These are phyloP conservation scores for Seriola dumerili DNA, from an alignment of 2,113 vertebrate genomes.

Conservation along the genomic window DNA sequence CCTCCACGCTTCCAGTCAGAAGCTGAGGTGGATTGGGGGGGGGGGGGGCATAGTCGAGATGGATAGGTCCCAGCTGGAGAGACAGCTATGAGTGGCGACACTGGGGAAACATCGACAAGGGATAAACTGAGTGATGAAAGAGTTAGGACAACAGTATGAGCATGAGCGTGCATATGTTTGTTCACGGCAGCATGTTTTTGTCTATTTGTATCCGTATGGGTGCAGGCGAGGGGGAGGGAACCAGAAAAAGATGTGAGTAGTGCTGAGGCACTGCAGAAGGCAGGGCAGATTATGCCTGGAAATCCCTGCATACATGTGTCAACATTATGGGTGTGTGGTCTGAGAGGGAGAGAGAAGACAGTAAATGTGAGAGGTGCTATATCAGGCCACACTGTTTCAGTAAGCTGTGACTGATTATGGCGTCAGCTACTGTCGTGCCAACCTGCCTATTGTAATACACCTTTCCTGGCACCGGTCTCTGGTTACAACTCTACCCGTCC, in stretches of 20 bases:
- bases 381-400: constrained; percentile 38
- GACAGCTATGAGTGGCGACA: constrained; percentile 23
- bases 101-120: constrained; percentile 14
- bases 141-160: background rate
- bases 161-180: constrained; percentile 28
- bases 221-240: background rate
- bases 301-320: constrained; percentile 59
- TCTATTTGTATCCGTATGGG: constrained; percentile 27
- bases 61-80: constrained; percentile 51
- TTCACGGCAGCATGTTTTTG: background rate
- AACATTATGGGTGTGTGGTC: constrained; percentile 43
- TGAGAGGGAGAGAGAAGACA: constrained; percentile 14
- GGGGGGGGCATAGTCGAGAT: constrained; percentile 31
- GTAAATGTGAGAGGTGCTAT: constrained; percentile 30
- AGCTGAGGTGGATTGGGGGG: constrained; percentile 52
- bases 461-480: constrained; percentile 58
- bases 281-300: constrained; percentile 58
- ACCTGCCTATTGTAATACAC: constrained; percentile 52
- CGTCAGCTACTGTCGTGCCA: constrained; percentile 22
- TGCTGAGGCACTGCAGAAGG: constrained; percentile 34
- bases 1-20: constrained; percentile 53
- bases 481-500: constrained; percentile 64
- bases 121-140: constrained; percentile 48
- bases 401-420: constrained; percentile 63
- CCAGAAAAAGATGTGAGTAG: constrained; percentile 29